Evolutionary conservation across 2,888 invertebrate species (phyloP).

Genomic region (Meloe dianella): DNA sequence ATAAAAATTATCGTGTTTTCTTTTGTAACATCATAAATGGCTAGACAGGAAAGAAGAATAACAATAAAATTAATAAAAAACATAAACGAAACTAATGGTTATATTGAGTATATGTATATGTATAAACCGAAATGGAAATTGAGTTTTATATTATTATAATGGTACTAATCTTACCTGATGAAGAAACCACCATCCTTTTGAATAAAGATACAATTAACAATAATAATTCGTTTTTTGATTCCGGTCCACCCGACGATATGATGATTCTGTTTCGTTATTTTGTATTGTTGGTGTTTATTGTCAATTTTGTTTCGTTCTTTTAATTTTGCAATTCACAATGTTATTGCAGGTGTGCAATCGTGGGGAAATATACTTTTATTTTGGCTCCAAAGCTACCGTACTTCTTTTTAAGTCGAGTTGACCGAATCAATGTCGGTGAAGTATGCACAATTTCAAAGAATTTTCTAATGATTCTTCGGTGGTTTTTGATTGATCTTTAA

Average conservation of each 20-base stretch:
- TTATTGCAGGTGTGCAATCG: neutral
- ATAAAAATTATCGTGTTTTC: neutral
- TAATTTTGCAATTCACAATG: neutral
- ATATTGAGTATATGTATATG: too few relatives aligned
- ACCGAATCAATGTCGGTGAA: too few relatives aligned
- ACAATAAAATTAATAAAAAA: too few relatives aligned
- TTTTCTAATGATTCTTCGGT: too few relatives aligned
- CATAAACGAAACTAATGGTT: too few relatives aligned
- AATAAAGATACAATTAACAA: slow-evolving; percentile 10
- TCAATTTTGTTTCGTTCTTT: neutral
- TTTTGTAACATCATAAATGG: neutral
- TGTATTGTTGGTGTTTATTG: neutral
- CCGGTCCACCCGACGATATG: neutral
- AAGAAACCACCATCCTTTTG: neutral
- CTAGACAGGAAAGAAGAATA: neutral
- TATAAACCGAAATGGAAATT: slow-evolving; percentile 1
- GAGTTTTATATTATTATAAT: neutral
- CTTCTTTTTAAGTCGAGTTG: too few relatives aligned
- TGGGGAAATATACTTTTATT: too few relatives aligned
- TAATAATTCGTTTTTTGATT: slow-evolving; percentile 2
- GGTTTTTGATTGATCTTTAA: too few relatives aligned
- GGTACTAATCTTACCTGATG: neutral
- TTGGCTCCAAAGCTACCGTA: too few relatives aligned
- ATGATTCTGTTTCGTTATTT: neutral
- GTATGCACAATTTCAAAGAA: too few relatives aligned